A percentile compares a stretch with the other conserved stretches of the same genome.
These are phyloP conservation scores for Centropus bengalensis DNA, from an alignment of 2,113 vertebrate species.

Conservation along the genomic window DNA sequence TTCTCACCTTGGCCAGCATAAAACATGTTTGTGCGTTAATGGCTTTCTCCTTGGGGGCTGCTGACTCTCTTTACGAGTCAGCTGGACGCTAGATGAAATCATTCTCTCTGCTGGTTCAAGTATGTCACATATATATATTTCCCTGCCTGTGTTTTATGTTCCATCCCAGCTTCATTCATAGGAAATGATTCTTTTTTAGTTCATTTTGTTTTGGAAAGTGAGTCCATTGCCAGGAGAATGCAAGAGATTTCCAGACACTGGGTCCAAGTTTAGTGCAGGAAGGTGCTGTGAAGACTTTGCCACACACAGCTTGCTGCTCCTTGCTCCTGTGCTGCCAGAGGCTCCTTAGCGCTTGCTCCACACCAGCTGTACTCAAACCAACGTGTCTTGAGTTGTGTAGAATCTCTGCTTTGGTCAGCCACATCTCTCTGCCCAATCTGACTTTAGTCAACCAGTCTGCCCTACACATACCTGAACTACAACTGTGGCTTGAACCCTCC, in stretches of 20 bases:
- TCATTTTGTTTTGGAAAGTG: slow-evolving; percentile 66
- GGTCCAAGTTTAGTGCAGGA: slow-evolving; percentile 37
- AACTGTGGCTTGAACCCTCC: not conserved
- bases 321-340: not conserved
- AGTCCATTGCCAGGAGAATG: slow-evolving; percentile 43
- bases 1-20: slow-evolving; percentile 61
- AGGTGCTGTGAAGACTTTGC: slow-evolving; percentile 27
- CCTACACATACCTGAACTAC: not conserved
- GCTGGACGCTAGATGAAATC: slow-evolving; percentile 40
- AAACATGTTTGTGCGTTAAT: slow-evolving; percentile 65
- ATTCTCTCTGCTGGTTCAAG: slow-evolving; percentile 37
- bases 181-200: slow-evolving; percentile 32
- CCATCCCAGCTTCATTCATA: slow-evolving; percentile 4
- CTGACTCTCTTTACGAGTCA: slow-evolving; percentile 35
- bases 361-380: not conserved
- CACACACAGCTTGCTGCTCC: slow-evolving; percentile 23
- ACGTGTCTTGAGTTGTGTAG: not conserved
- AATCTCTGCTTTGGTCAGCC: not conserved
- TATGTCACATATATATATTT: slow-evolving; percentile 16
- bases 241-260: slow-evolving; percentile 20
- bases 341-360: not conserved
- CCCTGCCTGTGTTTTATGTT: slow-evolving; percentile 21
- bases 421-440: not conserved
- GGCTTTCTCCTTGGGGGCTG: slow-evolving; percentile 20
- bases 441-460: not conserved